Conservation (phyloP, 2,113 vertebrate species). For the Halcyon senegalensis region DNA sequence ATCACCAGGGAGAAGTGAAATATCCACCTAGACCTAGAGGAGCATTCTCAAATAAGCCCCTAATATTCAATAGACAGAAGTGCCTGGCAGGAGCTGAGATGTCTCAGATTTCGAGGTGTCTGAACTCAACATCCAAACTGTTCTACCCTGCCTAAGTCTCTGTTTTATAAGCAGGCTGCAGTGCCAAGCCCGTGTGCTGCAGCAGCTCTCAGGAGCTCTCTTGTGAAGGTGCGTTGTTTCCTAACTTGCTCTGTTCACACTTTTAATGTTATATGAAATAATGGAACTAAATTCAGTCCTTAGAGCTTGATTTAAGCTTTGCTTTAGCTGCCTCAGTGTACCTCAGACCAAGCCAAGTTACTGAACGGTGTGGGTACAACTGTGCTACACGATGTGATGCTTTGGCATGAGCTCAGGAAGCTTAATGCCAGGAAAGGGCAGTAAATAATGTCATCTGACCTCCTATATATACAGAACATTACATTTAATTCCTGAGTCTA, state of each 20-base stretch:
- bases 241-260: background rate
- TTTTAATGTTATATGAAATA: background rate
- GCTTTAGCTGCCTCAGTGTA: background rate
- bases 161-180: background rate
- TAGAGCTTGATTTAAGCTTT: background rate
- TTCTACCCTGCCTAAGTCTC: background rate
- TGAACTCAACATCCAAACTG: background rate
- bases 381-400: background rate
- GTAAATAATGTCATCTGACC: background rate
- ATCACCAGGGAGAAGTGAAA: rapidly evolving
- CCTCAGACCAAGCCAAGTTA: background rate
- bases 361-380: background rate
- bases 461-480: background rate
- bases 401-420: background rate
- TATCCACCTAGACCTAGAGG: background rate
- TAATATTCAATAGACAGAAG: background rate
- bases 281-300: background rate
- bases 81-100: background rate
- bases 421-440: background rate
- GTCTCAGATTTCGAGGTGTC: background rate
- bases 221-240: background rate
- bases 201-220: background rate
- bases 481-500: background rate
- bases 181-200: background rate
- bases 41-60: background rate